phyloP scores from a whole-genome alignment of 2,113 vertebrate species.

The Trichechus manatus region DNA sequence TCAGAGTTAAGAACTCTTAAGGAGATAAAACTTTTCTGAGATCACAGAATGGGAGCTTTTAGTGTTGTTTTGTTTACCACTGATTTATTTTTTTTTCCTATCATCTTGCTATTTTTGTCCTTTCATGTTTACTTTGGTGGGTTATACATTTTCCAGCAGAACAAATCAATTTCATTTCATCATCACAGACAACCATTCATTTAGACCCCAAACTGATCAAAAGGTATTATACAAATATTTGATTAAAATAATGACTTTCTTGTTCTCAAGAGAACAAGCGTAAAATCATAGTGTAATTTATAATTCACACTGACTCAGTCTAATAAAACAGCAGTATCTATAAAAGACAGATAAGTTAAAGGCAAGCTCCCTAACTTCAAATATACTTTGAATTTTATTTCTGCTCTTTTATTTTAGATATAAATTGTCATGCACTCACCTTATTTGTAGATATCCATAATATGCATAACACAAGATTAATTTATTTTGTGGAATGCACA shows the following conservation, averaged over 20 bases:
- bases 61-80: neutral
- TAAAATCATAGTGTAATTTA: slow-evolving; percentile 52
- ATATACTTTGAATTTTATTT: slow-evolving; percentile 46
- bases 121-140: slow-evolving; percentile 14
- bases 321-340: slow-evolving; percentile 45
- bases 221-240: slow-evolving; percentile 74
- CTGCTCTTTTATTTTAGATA: neutral
- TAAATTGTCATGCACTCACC: neutral
- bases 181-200: slow-evolving; percentile 28
- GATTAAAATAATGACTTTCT: slow-evolving; percentile 69
- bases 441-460: neutral
- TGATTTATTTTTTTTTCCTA: neutral
- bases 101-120: neutral
- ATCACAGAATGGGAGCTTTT: neutral
- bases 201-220: slow-evolving; percentile 58
- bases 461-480: neutral
- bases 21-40: slow-evolving; percentile 36
- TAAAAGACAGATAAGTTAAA: slow-evolving; percentile 40
- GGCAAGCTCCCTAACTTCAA: slow-evolving; percentile 1
- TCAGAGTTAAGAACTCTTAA: neutral
- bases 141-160: slow-evolving; percentile 16
- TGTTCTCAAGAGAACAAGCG: slow-evolving; percentile 47
- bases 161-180: too few species aligned
- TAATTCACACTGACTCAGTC: slow-evolving; percentile 7
- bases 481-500: neutral